Evolutionary conservation across 2,888 invertebrate genomes (phyloP).

Genomic region (Lasioglossum leucozonium): DNA sequence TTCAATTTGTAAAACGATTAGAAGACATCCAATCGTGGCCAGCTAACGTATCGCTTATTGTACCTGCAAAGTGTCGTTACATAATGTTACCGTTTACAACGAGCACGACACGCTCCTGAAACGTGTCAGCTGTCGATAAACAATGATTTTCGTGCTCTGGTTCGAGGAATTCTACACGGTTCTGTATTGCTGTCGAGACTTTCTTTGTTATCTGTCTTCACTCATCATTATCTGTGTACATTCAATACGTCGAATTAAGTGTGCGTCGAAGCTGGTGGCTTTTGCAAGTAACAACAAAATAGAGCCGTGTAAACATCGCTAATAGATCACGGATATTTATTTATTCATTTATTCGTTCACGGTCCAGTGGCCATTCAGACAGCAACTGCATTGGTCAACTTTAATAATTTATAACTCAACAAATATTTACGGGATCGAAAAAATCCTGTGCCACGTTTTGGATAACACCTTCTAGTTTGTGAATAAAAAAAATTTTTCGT

Average conservation of each 20-base stretch:
- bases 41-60: constrained; percentile 55
- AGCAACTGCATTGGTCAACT: background rate
- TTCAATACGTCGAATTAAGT: background rate
- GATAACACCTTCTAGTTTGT: background rate
- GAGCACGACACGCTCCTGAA: constrained; percentile 64
- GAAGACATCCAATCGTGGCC: constrained; percentile 51
- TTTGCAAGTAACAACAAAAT: background rate
- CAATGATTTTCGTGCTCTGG: constrained; percentile 71
- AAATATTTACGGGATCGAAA: background rate
- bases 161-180: constrained; percentile 51
- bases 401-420: background rate
- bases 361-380: background rate
- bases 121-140: constrained; percentile 72
- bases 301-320: background rate
- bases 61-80: constrained; percentile 62
- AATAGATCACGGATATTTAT: background rate
- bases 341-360: background rate
- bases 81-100: constrained; percentile 70
- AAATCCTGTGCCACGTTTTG: background rate
- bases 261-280: background rate
- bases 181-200: constrained; percentile 6
- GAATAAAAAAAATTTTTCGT: background rate
- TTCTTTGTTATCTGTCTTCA: constrained; percentile 22
- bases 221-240: background rate
- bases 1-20: constrained; percentile 62